phyloP scores from a whole-genome alignment of 2,888 invertebrate genomes.

The Eristalis intricaria region DNA sequence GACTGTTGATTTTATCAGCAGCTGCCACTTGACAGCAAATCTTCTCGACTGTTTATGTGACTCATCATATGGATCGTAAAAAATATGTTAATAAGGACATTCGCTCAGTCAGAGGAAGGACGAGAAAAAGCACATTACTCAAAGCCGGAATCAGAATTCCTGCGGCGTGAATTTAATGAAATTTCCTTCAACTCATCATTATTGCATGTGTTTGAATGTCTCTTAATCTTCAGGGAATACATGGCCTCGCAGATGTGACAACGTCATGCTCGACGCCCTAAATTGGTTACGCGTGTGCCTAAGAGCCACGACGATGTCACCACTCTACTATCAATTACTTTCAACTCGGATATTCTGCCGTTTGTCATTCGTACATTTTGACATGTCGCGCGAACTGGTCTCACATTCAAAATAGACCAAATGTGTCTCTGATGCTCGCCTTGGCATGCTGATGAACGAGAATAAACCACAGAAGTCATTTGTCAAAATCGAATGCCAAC shows the following conservation, averaged over 20 bases:
- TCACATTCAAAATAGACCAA: background rate
- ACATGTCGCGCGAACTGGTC: background rate
- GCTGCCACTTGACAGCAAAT: conserved; percentile 2
- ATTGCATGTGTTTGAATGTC: background rate
- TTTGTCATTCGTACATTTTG: background rate
- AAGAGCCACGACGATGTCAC: background rate
- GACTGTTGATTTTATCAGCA: conserved; percentile 17
- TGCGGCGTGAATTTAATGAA: conserved; percentile 24
- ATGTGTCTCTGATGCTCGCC: background rate
- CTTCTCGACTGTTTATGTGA: conserved; percentile 5
- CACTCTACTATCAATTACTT: conserved; percentile 12
- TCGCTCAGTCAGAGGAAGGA: conserved; percentile 16
- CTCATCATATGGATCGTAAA: conserved; percentile 32
- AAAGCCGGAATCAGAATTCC: conserved; percentile 19
- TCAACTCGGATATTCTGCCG: background rate
- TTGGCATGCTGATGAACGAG: background rate
- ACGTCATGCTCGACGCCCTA: background rate
- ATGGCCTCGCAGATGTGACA: background rate
- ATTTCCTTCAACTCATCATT: conserved; percentile 27
- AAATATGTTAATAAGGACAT: conserved; percentile 35
- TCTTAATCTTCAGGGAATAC: background rate
- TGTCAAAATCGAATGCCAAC: background rate
- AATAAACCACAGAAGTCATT: background rate
- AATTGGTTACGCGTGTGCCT: background rate
- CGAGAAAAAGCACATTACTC: conserved; percentile 1